Conservation (phyloP, 2,113 vertebrate species). For the Pelobates fuscus region DNA sequence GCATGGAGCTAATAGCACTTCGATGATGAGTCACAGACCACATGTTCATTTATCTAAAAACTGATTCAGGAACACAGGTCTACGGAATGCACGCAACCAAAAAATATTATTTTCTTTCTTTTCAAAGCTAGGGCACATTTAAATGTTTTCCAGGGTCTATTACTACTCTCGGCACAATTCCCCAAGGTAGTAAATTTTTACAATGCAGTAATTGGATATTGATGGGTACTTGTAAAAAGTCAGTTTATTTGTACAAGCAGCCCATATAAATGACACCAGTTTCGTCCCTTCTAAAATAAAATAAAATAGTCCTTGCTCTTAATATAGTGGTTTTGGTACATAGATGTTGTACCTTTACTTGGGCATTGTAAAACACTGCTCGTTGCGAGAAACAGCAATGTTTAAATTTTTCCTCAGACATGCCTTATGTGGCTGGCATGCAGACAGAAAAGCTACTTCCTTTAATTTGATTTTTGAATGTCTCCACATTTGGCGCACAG, state of each 20-base stretch:
- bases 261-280: neutral
- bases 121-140: neutral
- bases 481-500: no score
- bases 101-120: neutral
- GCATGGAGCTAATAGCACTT: conserved; percentile 32
- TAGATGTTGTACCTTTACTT: no score
- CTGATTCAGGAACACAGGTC: conserved; percentile 27
- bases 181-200: neutral
- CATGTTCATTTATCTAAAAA: conserved; percentile 31
- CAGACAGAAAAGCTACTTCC: no score
- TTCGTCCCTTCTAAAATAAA: no score
- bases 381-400: no score
- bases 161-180: neutral
- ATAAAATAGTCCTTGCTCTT: no score
- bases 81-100: conserved; percentile 11
- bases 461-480: no score
- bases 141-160: neutral
- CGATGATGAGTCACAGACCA: conserved; percentile 52
- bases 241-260: neutral
- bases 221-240: neutral
- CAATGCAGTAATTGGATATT: neutral
- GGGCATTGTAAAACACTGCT: no score
- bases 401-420: no score
- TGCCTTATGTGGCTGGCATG: no score
- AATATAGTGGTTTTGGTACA: no score